Conservation (phyloP, 2,888 invertebrate genomes). For the Meliscaeva auricollis region DNA sequence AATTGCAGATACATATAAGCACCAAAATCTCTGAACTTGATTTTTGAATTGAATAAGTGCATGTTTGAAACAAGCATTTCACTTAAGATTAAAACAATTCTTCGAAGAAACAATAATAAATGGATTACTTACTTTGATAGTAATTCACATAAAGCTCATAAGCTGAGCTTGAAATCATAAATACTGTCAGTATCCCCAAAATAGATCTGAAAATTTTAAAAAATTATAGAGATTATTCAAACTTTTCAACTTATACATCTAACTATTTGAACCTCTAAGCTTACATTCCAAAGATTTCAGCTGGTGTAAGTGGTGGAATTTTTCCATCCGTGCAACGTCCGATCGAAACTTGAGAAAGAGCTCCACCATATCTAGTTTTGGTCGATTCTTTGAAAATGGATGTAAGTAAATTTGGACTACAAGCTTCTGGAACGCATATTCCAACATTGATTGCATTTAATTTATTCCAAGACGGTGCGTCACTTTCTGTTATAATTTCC, state of each 20-base stretch:
- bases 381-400: slow-evolving; percentile 43
- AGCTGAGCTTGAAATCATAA: slow-evolving; percentile 8
- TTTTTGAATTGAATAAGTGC: no score
- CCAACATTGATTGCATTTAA: slow-evolving; percentile 32
- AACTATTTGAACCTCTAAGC: neutral
- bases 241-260: no score
- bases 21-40: no score
- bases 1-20: no score
- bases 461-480: neutral
- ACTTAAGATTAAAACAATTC: no score
- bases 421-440: slow-evolving; percentile 70
- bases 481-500: neutral
- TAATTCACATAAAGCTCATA: neutral
- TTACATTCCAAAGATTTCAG: slow-evolving; percentile 4
- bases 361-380: neutral
- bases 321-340: slow-evolving; percentile 8
- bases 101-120: neutral
- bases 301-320: neutral
- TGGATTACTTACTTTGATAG: neutral
- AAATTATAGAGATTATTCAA: neutral
- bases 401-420: slow-evolving; percentile 46
- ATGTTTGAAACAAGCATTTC: no score
- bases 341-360: slow-evolving; percentile 8
- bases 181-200: neutral
- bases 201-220: neutral